Base-by-base conservation (phyloP, 2,113 vertebrate species). In the Xyrauchen texanus region DNA sequence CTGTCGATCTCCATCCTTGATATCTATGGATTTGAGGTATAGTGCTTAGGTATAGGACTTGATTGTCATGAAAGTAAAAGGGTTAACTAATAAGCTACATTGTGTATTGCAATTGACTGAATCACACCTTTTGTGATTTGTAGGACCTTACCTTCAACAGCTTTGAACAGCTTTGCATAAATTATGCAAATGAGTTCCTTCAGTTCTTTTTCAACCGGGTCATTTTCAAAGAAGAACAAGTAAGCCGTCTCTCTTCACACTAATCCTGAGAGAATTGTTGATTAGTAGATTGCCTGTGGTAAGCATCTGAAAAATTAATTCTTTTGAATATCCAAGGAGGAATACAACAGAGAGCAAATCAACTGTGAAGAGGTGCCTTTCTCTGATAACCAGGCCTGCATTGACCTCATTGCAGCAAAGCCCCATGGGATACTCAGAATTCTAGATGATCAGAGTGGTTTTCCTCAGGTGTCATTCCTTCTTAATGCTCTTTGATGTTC, bases 121-220 rank as follows among this genome's bases (percentile, higher is more conserved):
- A 68, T 81, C 7, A 15, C 44, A 52, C 34, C 47, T 44, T 34
- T 75, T 83, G 11, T 80, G 16, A 49, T 76, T 72, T 80, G 79
- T 84, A 94, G 92, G 92, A 93, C 86, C 90, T 94, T 79, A 79
- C 84, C 52, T 91, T 91, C 80, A 99, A 99, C 93, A 99, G 98
- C 89, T 99, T 99, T 6, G 98, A 99, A 87, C 98, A 99, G 86
- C 92, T 99, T 61, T 99, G 98, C 89, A 99, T 99, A 84, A 99
- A 99, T 91, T 99, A 99, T 3, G 96, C 98, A 81, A 99, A 99
- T 0, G 98, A 99, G 82, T 98, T 96, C 77, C 93, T 99, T 72
- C 98, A 99, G 86, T 97, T 94, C 91, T 97, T 98, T 89, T 99
- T 98, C 92, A 99, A 98, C 90, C 95, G 92, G 91, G 97, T 99